Evolutionary conservation across 2,888 invertebrate species (phyloP).

Genomic region (Machimus atricapillus): DNA sequence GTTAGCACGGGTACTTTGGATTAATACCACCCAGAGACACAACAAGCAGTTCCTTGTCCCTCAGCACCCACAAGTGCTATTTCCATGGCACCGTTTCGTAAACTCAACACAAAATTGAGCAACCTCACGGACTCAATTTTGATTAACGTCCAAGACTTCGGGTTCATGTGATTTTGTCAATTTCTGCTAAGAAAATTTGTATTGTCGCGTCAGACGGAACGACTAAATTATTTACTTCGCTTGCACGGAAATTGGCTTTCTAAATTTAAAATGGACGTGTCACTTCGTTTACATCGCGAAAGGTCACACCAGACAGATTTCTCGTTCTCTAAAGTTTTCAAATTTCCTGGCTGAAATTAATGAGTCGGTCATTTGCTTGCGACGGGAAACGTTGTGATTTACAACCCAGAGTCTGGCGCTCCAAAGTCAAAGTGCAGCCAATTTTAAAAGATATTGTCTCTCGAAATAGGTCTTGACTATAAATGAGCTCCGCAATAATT

Average conservation of each 20-base stretch:
- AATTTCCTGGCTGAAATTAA: neutral
- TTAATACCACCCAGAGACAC: neutral
- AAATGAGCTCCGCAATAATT: neutral
- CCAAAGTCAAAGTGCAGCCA: neutral
- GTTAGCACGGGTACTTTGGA: neutral
- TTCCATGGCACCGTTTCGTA: neutral
- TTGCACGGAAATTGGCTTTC: neutral
- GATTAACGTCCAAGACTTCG: constrained; percentile 26
- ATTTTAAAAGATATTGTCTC: neutral
- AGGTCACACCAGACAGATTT: neutral
- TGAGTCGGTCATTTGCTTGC: neutral
- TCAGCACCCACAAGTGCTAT: neutral
- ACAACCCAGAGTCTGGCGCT: neutral
- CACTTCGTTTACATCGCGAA: neutral
- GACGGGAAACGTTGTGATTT: neutral
- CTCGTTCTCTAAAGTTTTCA: neutral
- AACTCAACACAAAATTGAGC: neutral
- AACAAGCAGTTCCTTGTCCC: neutral
- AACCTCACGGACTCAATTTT: neutral
- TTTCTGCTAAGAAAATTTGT: neutral
- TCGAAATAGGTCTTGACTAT: neutral
- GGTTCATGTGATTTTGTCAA: neutral
- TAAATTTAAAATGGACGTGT: neutral
- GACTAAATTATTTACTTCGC: neutral
- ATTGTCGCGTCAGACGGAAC: neutral